Evolutionary conservation across 2,797 vertebrate genomes (phyloP).

Genomic region (Tapirus indicus): DNA sequence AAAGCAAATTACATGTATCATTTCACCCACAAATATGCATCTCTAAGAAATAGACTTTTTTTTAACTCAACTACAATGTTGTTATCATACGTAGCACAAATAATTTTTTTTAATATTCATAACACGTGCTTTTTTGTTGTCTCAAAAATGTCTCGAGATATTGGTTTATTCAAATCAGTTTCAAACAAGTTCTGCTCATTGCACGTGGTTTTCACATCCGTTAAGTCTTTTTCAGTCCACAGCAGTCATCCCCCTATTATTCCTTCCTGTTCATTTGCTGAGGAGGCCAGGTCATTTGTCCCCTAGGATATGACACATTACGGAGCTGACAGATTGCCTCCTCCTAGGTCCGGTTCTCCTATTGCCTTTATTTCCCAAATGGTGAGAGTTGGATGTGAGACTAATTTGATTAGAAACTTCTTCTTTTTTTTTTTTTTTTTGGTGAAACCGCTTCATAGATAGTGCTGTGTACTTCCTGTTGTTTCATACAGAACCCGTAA

Average conservation of each 20-base stretch:
- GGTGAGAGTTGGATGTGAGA: not conserved
- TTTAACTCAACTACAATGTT: not conserved
- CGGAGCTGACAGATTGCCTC: not conserved
- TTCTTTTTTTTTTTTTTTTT: no score
- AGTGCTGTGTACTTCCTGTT: not conserved
- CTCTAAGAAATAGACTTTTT: not conserved
- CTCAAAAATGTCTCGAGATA: not conserved
- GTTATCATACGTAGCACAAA: not conserved
- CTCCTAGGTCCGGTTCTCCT: not conserved
- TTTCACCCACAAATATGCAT: not conserved
- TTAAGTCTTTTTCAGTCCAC: not conserved
- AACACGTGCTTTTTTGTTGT: no score
- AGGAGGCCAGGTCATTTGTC: not conserved
- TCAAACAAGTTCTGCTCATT: not conserved
- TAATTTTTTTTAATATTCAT: not conserved
- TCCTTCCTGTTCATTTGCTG: not conserved
- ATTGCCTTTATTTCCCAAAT: not conserved
- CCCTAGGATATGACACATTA: not conserved
- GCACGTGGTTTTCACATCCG: not conserved
- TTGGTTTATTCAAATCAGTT: not conserved
- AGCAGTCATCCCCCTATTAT: not conserved
- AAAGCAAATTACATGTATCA: not conserved
- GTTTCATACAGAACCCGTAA: no score
- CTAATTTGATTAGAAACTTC: not conserved
- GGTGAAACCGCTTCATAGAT: no score